Evolutionary conservation across 1,140 invertebrate genomes (phyloP), one percentile per base, ranked within the genome.

Genomic region (Drosophila quadrilineata): DNA sequence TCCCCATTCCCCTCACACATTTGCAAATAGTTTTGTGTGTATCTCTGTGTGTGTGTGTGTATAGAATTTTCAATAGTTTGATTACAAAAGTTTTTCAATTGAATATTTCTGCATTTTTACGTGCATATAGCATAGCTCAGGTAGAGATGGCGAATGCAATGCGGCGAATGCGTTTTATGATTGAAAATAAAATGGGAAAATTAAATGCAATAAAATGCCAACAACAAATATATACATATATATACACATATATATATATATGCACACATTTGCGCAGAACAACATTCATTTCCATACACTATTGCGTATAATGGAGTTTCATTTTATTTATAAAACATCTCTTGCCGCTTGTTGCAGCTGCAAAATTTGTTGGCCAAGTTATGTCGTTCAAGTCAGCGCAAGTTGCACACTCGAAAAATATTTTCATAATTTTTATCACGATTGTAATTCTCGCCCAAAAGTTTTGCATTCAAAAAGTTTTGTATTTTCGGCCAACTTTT

Each of bases 371-470:
- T 53, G 29, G 74, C 68, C 74, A 71, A 72, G 72, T 76, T 76
- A n/a, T n/a, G 73, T 71, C 62, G 24, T 9, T 16, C 9, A n/a
- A 3, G 71, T 50, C 19, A 26, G 52, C 22, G 56, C 45, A 76
- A 75, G 62, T 76, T 73, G 54, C 62, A 57, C 75, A 82, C 73
- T 82, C 73, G 19, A 64, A 75, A 82, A 82, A 82, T 82, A 84
- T 84, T 84, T 84, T 84, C 77, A 84, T 84, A 84, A 84, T 84
- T 84, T 84, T 84, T 77, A 84, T 84, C 77, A 84, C 77, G 77
- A 84, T 84, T 84, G 77, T 84, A 84, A 84, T 84, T 85, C 77
- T 77, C 77, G 77, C 77, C 69, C 57, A 72, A 71, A 84, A 75
- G 67, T 84, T 82, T 84, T 73, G 77, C 77, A 82, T 84, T 84